These are phyloP conservation scores for Hoplostethus mediterraneus DNA, from an alignment of 2,797 vertebrate species.

Conservation along the genomic window DNA sequence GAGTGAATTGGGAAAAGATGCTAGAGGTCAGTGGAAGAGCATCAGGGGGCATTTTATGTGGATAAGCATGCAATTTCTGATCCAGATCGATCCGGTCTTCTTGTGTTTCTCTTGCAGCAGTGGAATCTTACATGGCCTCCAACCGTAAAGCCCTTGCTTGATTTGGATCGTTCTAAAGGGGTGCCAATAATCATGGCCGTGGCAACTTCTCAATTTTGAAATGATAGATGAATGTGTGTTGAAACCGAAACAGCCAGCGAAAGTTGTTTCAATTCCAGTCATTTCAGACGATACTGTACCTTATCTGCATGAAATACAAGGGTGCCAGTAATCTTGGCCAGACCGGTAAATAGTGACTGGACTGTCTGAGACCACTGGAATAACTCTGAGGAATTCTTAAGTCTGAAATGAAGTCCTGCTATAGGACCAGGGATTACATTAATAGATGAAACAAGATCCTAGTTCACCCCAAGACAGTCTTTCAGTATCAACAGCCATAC, in stretches of 20 bases:
- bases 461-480: conserved; percentile 10
- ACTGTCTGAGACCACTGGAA: conserved; percentile 1
- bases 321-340: no score
- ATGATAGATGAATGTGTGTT: no score
- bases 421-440: background rate
- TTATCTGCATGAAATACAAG: no score
- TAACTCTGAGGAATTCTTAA: background rate
- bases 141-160: no score
- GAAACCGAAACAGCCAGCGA: no score
- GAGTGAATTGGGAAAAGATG: background rate
- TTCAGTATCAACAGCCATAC: conserved; percentile 26
- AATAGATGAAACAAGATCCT: background rate
- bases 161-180: no score
- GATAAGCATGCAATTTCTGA: conserved; percentile 6
- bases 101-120: no score
- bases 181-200: no score
- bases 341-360: conserved; percentile 4
- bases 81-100: conserved; percentile 5
- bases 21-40: conserved; percentile 19
- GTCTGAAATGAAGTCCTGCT: background rate
- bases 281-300: no score
- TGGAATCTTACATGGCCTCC: no score
- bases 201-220: no score
- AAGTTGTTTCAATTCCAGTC: no score
- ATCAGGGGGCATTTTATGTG: conserved; percentile 1